Conservation (phyloP, 2,113 vertebrate species). For the Sceloporus tristichus region DNA sequence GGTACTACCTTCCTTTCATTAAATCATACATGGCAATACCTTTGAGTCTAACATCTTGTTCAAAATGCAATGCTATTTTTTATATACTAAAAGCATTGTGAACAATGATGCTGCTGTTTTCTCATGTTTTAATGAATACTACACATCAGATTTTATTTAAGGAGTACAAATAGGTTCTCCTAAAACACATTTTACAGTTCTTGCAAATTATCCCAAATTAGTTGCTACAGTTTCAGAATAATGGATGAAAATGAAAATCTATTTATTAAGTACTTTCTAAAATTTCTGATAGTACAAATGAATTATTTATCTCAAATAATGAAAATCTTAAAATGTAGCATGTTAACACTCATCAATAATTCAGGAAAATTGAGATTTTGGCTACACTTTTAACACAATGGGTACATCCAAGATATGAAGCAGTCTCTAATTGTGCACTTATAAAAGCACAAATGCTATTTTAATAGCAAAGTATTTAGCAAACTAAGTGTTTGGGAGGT, state of each 20-base stretch:
- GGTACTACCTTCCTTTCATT: background rate
- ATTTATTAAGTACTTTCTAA: conserved; percentile 69
- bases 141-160: conserved; percentile 60
- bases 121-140: conserved; percentile 57
- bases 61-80: conserved; percentile 28
- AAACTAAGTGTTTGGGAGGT: conserved; percentile 9
- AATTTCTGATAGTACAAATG: conserved; percentile 65
- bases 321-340: conserved; percentile 56
- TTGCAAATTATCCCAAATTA: conserved; percentile 69
- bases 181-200: conserved; percentile 64
- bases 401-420: conserved; percentile 13
- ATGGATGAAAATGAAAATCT: conserved; percentile 56
- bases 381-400: conserved; percentile 51
- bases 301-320: conserved; percentile 64
- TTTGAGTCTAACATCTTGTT: conserved; percentile 33
- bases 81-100: conserved; percentile 39
- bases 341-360: conserved; percentile 58
- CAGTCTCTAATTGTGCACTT: conserved; percentile 38
- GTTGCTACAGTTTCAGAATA: conserved; percentile 61
- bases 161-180: conserved; percentile 57
- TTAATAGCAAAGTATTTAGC: background rate
- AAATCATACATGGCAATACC: conserved; percentile 16
- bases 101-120: conserved; percentile 57
- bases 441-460: conserved; percentile 38
- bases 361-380: conserved; percentile 46